Evolutionary conservation across 23 tunicate species (phyloP).

Genomic region (Ciona savignyi): DNA sequence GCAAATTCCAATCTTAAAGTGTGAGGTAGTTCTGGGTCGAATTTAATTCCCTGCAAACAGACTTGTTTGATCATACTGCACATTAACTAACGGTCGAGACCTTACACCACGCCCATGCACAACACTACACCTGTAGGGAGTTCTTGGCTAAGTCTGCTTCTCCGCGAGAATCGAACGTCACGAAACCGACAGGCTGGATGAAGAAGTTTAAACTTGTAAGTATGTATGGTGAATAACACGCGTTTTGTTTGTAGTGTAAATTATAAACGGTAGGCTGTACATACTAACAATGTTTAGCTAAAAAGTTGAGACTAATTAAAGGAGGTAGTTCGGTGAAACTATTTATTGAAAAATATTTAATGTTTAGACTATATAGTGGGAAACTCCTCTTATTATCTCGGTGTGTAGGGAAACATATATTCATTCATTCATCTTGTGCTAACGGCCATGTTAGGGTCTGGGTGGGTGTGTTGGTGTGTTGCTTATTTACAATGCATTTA

Average conservation of each 20-base stretch:
- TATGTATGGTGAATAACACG: no score
- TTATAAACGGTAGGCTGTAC: not conserved
- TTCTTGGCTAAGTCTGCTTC: slow-evolving; percentile 81
- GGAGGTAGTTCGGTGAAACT: not conserved
- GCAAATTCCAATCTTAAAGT: slow-evolving; percentile 90
- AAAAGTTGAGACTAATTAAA: not conserved
- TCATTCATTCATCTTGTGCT: no score
- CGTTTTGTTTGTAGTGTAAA: no score
- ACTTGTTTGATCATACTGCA: no score
- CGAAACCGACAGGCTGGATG: slow-evolving; percentile 96
- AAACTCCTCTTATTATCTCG: not conserved
- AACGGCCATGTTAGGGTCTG: no score
- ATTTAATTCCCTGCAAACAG: slow-evolving; percentile 69
- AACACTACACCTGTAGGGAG: slow-evolving; percentile 66
- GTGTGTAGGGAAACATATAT: not conserved
- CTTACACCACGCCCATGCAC: no score
- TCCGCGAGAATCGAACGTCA: slow-evolving; percentile 71
- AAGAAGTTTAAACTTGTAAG: not conserved
- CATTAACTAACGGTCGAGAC: no score
- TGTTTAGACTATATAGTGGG: no score
- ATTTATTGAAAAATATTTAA: not conserved
- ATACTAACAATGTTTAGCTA: not conserved
- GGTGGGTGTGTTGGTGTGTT: no score
- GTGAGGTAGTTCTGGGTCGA: slow-evolving; percentile 86
- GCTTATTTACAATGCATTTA: no score